Evolutionary conservation across 2,888 invertebrate genomes (phyloP).

Genomic region (Xestia xanthographa): DNA sequence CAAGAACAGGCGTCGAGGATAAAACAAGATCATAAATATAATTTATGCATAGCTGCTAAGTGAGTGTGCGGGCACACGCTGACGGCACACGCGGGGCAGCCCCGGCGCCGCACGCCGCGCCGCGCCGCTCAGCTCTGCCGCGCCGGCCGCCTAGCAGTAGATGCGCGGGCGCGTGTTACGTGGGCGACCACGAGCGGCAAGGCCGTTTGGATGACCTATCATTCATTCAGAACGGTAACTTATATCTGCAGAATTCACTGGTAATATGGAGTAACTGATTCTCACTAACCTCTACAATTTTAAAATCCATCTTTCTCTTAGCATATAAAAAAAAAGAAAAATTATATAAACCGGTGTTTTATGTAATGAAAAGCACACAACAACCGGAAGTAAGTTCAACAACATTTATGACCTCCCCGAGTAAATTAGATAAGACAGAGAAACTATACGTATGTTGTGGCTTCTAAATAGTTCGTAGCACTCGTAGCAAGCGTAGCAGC

Average conservation of each 20-base stretch:
- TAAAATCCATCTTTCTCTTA: neutral
- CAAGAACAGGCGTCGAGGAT: neutral
- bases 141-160: neutral
- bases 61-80: constrained; percentile 16
- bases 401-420: no score
- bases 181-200: neutral
- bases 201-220: neutral
- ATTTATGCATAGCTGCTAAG: constrained; percentile 3
- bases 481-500: constrained; percentile 39
- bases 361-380: neutral
- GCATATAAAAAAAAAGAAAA: no score
- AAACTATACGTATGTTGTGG: neutral
- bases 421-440: neutral
- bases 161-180: neutral
- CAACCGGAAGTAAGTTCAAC: neutral
- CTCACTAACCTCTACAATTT: no score
- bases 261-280: neutral
- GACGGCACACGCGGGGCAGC: constrained; percentile 25
- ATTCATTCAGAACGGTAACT: neutral
- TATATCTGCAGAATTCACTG: neutral
- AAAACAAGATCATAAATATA: constrained; percentile 21
- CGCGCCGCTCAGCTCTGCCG: neutral
- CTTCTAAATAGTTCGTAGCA: constrained; percentile 31
- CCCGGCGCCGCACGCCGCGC: constrained; percentile 15
- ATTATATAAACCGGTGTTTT: no score